Conservation (phyloP, 2,113 vertebrate genomes). For the Aptenodytes forsteri region DNA sequence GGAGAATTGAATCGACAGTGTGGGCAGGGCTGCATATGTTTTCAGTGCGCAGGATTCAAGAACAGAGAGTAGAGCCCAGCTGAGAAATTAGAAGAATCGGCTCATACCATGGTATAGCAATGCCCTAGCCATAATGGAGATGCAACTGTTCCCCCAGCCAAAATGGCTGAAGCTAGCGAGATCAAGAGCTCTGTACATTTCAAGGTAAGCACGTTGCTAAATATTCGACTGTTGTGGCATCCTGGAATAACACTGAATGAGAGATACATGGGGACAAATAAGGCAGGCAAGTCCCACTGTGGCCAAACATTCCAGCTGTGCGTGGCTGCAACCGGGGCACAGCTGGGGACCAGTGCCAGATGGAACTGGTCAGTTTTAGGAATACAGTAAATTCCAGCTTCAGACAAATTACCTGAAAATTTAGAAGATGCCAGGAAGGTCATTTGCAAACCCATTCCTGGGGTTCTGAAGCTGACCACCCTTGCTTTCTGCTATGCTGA, state of each 20-base stretch:
- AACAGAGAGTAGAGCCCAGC: background rate
- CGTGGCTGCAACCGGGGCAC: accelerated
- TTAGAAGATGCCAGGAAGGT: background rate
- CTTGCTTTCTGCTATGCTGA: background rate
- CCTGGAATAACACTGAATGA: background rate
- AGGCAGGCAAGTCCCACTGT: background rate
- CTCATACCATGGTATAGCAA: accelerated
- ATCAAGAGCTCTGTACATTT: background rate
- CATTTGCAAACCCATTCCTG: background rate
- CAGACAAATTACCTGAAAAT: background rate
- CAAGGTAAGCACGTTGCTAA: background rate
- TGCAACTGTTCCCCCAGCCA: background rate
- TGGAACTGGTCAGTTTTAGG: background rate
- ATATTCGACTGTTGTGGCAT: background rate
- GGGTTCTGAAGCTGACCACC: background rate
- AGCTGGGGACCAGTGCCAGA: background rate
- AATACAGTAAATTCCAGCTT: background rate
- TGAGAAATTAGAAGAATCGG: background rate
- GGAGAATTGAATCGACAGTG: background rate
- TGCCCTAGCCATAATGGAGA: background rate
- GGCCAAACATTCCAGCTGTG: background rate
- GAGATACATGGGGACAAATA: background rate
- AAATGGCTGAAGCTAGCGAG: background rate
- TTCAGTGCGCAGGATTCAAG: background rate
- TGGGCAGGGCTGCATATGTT: background rate